Percentiles rank a stretch among this genome's conserved stretches.
These are phyloP conservation scores for Hydra vulgaris DNA, from an alignment of 30 jellyfish, hydroid and myxozoan genomes.

Conservation along the genomic window DNA sequence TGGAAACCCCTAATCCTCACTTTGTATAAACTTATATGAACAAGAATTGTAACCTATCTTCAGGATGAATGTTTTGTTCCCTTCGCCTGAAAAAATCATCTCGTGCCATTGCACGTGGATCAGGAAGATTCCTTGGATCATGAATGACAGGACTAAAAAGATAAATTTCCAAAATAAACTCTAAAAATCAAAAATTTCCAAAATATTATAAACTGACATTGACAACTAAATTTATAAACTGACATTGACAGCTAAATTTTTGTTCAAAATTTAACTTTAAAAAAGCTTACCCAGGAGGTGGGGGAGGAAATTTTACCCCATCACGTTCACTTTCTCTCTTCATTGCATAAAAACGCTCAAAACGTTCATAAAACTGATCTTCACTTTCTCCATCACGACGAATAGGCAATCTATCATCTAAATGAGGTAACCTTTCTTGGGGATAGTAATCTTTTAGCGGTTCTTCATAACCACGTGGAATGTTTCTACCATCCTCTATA, in stretches of 20 bases:
- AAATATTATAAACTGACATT: too few species aligned
- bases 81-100: slow-evolving; percentile 3
- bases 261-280: neutral
- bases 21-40: too few species aligned
- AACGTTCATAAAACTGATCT: slow-evolving; percentile 22
- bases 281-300: neutral
- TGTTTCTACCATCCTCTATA: slow-evolving; percentile 1
- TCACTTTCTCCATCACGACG: slow-evolving; percentile 24
- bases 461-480: slow-evolving; percentile 9
- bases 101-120: slow-evolving; percentile 14
- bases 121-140: neutral
- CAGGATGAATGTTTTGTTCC: neutral
- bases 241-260: too few species aligned
- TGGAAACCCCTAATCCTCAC: too few species aligned
- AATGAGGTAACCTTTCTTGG: neutral
- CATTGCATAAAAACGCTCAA: slow-evolving; percentile 21
- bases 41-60: neutral
- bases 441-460: neutral
- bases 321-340: neutral
- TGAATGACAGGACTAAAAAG: neutral
- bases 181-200: too few species aligned
- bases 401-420: slow-evolving; percentile 15
- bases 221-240: neutral
- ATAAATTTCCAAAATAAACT: neutral
- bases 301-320: neutral